These are phyloP conservation scores for Cheilosia vulpina DNA, from an alignment of 2,888 invertebrate species.

Conservation along the genomic window DNA sequence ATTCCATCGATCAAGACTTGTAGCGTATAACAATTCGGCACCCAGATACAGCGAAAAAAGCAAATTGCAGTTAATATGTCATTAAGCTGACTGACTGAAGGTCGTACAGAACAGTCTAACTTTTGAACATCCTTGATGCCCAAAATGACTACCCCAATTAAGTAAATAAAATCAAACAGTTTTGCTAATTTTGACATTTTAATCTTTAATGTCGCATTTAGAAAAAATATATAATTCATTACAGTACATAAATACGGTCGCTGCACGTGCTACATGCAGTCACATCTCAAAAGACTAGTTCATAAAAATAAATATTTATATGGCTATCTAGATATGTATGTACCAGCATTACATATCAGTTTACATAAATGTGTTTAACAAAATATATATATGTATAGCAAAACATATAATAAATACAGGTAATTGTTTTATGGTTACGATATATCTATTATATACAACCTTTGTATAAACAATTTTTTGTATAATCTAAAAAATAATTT, in stretches of 20 bases:
- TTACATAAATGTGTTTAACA: slow-evolving; percentile 11
- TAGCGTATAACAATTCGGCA: no score
- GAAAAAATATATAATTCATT: slow-evolving; percentile 64
- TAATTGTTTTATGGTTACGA: slow-evolving; percentile 1
- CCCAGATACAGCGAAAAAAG: no score
- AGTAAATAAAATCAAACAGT: slow-evolving; percentile 3
- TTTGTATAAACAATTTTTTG: slow-evolving; percentile 17
- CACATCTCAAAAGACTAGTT: slow-evolving; percentile 64
- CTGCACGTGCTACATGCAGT: slow-evolving; percentile 27
- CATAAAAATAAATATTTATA: slow-evolving; percentile 63
- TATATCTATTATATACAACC: neutral
- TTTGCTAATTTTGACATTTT: slow-evolving; percentile 18
- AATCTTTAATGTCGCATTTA: slow-evolving; percentile 50
- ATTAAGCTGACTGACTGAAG: no score
- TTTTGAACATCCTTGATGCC: no score
- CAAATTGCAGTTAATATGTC: no score
- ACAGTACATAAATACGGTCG: slow-evolving; percentile 58
- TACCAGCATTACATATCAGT: slow-evolving; percentile 53
- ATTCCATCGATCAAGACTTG: no score
- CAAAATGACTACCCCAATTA: neutral
- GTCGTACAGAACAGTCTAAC: no score
- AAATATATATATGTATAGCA: slow-evolving; percentile 25
- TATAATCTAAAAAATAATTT: slow-evolving; percentile 36
- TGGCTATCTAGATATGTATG: slow-evolving; percentile 52
- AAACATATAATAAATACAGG: slow-evolving; percentile 33